These are phyloP conservation scores for Kuschelorhynchus macadamiae DNA, from an alignment of 2,888 invertebrate species.

Conservation along the genomic window DNA sequence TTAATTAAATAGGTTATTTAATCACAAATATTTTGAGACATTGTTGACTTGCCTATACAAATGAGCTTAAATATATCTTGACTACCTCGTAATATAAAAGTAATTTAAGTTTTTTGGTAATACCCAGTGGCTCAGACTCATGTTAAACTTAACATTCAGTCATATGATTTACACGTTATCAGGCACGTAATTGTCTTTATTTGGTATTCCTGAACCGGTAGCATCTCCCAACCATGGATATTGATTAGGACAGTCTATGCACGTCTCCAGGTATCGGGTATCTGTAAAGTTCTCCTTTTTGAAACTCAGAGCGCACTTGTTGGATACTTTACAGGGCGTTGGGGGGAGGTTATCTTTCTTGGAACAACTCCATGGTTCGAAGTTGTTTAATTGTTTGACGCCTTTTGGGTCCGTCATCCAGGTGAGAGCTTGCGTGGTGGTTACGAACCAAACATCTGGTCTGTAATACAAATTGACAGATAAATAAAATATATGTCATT, in stretches of 20 bases:
- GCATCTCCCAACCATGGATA: conserved; percentile 93
- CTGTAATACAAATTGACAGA: conserved; percentile 73
- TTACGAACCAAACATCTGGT: conserved; percentile 89
- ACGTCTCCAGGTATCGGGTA: conserved; percentile 90
- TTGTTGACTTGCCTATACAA: no score
- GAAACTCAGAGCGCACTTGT: conserved; percentile 87
- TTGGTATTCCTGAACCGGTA: conserved; percentile 84
- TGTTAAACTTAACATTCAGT: no score
- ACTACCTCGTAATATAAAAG: no score
- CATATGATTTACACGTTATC: conserved; percentile 74
- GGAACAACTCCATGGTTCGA: conserved; percentile 87
- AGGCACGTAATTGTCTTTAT: conserved; percentile 85
- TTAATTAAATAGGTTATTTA: no score
- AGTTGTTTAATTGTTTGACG: conserved; percentile 76
- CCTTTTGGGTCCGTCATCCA: conserved; percentile 92
- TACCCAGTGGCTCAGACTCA: no score
- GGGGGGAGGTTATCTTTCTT: conserved; percentile 79
- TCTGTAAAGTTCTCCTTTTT: conserved; percentile 84
- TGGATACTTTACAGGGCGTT: conserved; percentile 83
- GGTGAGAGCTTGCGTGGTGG: conserved; percentile 88
- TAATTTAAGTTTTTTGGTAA: no score
- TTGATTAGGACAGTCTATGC: conserved; percentile 86
- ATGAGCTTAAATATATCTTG: no score
- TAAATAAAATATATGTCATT: no score
- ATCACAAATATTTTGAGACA: no score